Evolutionary conservation across 2,888 invertebrate species (phyloP), one percentile per base, ranked within the genome.

Genomic region (Acanthacorydalis orientalis): DNA sequence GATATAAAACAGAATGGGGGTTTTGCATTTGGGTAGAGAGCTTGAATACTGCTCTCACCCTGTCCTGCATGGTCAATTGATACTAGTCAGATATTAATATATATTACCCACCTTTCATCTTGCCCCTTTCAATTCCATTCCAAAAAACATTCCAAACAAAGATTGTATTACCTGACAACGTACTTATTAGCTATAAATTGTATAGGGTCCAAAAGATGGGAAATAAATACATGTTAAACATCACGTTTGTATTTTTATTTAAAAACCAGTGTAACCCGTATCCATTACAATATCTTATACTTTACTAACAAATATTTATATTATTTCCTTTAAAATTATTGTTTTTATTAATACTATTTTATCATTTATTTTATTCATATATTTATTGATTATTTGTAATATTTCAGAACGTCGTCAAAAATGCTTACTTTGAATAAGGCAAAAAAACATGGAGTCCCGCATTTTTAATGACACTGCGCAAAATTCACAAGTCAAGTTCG

Each of bases 131-230:
- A 39, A 48, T 63, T 59, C 61, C 61, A 62, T 62, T 63, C 62
- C 60, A 60, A 63, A 60, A 61, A 63, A 64, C 67, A 66, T 67
- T 67, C 66, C 65, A 65, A 60, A 65, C 63, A 65, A 66, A 66
- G 64, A 64, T 67, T 67, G 63, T 67, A 67, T 66, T 68, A 68
- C 68, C 71, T 74, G 73, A 74, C 65, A 68, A 67, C 67, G 67
- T 68, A 68, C 67, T 68, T 68, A 55, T 67, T 71, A 76, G 74
- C 72, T 75, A 73, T 77, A 75, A 75, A 75, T 72, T 75, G 75
- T 77, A 77, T 77, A 77, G 77, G 77, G 77, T 77, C 77, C 77
- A 77, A 77, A 67, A 75, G 75, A 75, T 76, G 76, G 77, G 76
- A 75, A 75, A 76, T 77, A 77, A 74, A 77, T 69, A 72, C 75